These are phyloP conservation scores for Halictus ligatus DNA, from an alignment of 2,888 invertebrate species.

Conservation along the genomic window DNA sequence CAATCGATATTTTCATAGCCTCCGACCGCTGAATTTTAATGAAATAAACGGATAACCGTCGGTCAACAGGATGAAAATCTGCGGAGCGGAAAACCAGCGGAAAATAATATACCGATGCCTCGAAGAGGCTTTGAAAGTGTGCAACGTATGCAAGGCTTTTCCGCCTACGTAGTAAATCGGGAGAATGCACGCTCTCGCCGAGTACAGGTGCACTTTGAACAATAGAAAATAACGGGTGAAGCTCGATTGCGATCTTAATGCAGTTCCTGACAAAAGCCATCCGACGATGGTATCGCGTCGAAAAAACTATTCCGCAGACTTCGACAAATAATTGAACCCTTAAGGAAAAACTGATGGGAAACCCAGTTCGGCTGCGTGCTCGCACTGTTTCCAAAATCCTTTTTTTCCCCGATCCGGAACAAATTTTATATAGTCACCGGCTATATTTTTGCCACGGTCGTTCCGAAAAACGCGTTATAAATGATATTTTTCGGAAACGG, in stretches of 20 bases:
- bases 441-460: neutral
- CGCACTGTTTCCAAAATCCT: neutral
- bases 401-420: neutral
- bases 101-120: neutral
- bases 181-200: neutral
- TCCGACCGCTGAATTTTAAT: neutral
- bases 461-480: neutral
- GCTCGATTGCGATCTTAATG: neutral
- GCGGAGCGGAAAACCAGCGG: neutral
- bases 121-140: neutral
- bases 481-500: neutral
- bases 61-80: neutral
- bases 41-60: neutral
- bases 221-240: neutral
- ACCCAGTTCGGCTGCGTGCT: neutral
- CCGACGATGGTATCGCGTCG: neutral
- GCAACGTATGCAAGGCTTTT: neutral
- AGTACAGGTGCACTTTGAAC: neutral
- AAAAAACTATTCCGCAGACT: neutral
- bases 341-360: neutral
- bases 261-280: neutral
- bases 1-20: neutral
- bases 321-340: neutral
- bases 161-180: neutral
- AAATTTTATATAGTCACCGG: neutral